These are phyloP conservation scores for Pyrocephalus nanus DNA, from an alignment of 2,797 vertebrate species.

Conservation along the genomic window DNA sequence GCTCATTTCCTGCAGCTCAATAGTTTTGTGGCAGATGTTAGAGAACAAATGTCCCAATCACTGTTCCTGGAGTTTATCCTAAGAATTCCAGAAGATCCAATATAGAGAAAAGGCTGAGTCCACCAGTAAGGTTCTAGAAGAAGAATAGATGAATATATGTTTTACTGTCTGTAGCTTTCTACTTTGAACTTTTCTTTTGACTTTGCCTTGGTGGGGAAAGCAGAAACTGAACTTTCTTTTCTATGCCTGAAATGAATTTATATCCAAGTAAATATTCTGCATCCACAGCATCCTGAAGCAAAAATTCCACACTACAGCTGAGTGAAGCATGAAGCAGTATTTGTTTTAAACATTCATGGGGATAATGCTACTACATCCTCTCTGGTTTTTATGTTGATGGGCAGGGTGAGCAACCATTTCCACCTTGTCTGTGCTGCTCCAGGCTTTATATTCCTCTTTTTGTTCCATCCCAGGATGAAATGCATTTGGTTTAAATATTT, in stretches of 20 bases:
- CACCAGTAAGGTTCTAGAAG: neutral
- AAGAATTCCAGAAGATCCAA: neutral
- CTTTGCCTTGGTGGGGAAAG: neutral
- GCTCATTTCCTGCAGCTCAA: neutral
- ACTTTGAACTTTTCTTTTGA: neutral
- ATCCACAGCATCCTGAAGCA: neutral
- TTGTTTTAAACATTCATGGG: neutral
- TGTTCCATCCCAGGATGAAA: neutral
- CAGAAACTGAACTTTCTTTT: neutral
- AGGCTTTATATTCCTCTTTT: neutral
- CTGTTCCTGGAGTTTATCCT: neutral
- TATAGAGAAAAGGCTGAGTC: neutral
- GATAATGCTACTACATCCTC: neutral
- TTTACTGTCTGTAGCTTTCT: neutral
- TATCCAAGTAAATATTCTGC: neutral
- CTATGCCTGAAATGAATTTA: neutral
- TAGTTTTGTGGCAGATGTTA: neutral
- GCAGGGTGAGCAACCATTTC: neutral
- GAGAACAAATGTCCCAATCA: neutral
- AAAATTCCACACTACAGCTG: neutral
- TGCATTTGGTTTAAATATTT: neutral
- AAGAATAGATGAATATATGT: neutral
- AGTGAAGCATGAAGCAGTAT: neutral
- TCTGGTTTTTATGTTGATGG: neutral
- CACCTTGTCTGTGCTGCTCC: neutral